Evolutionary conservation across 2,888 invertebrate species (phyloP), one percentile per base, ranked within the genome.

Genomic region (Steromphala cineraria): DNA sequence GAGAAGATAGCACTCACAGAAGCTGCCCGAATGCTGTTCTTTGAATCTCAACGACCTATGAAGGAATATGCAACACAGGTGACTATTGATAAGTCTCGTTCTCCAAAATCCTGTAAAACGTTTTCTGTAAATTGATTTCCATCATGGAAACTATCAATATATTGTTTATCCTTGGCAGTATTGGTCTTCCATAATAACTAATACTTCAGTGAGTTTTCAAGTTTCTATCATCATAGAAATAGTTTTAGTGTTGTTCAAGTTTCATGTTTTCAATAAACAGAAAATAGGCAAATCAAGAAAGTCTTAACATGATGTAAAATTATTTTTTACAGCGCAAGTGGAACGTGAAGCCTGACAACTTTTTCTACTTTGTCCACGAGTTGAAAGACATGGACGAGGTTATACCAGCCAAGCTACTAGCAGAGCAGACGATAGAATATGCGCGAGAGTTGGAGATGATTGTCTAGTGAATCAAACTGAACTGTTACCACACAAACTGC

Each of bases 361-460:
- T 96, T 92, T 97, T 97, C 91, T 95, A 96, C 89, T 98, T 98
- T 93, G 95, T 94, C 88, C 95, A 92, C 67, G 96, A 96, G 89
- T 96, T 96, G 76, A 96, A 96, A 90, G 96, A 95, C 94, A 95
- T 89, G 19, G 96, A 97, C 93, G 92, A 92, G 46, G 96, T 95
- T 85, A 95, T 99, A 87, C 98, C 99, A 0, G 98, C 99, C 8
- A 95, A 95, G 46, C 97, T 98, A 91, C 95, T 99, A 52, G 98
- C 98, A 0, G 96, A 97, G 91, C 98, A 99, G 93, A 97, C 98
- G 21, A 97, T 99, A 88, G 98, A 97, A 92, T 99, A 99, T 94
- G 99, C 99, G 2, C 96, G 97, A 92, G 99, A 99, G 95, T 95
- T 99, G 88, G 99, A 99, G 94, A 99, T 98, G 98, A 99, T 99